Conservation (phyloP, 2,888 invertebrate species). For the Trissolcus japonicus region DNA sequence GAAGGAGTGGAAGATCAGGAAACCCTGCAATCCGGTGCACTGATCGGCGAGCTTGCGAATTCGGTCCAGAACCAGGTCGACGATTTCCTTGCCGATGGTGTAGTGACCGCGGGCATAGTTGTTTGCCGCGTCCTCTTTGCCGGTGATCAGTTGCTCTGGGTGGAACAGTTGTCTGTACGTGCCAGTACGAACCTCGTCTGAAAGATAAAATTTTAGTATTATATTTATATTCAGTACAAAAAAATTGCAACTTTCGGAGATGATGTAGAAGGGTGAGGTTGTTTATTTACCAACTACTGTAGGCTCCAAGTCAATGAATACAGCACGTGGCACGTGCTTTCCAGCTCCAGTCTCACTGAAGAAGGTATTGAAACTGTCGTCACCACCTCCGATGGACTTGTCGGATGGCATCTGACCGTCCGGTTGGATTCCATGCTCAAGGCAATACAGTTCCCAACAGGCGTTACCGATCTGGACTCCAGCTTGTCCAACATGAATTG, state of each 20-base stretch:
- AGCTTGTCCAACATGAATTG: conserved; percentile 19
- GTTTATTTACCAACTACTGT: conserved; percentile 1
- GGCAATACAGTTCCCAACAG: conserved; percentile 18
- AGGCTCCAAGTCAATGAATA: conserved; percentile 4
- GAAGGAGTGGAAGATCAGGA: conserved; percentile 15
- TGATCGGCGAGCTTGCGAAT: conserved; percentile 14
- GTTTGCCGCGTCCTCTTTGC: conserved; percentile 20
- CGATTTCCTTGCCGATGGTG: conserved; percentile 15
- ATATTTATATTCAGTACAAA: too few relatives aligned
- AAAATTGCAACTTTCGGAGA: not conserved
- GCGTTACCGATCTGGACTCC: conserved; percentile 11
- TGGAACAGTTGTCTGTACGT: conserved; percentile 9
- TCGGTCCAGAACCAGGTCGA: conserved; percentile 5
- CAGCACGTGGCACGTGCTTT: not conserved
- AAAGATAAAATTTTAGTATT: not conserved
- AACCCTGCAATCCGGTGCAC: conserved; percentile 12
- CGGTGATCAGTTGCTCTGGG: conserved; percentile 15
- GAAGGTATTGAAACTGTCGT: conserved; percentile 3
- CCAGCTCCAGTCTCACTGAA: conserved; percentile 4
- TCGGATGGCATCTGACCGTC: conserved; percentile 5
- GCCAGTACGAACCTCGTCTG: conserved; percentile 13
- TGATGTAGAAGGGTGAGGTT: not conserved
- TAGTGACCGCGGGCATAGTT: conserved; percentile 26
- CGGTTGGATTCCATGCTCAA: conserved; percentile 13
- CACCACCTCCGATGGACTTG: not conserved